Percentiles rank a stretch among this genome's conserved stretches.
Evolutionary conservation across 2,113 vertebrate genomes (phyloP).

Genomic region (Lamprologus ornatipinnis): DNA sequence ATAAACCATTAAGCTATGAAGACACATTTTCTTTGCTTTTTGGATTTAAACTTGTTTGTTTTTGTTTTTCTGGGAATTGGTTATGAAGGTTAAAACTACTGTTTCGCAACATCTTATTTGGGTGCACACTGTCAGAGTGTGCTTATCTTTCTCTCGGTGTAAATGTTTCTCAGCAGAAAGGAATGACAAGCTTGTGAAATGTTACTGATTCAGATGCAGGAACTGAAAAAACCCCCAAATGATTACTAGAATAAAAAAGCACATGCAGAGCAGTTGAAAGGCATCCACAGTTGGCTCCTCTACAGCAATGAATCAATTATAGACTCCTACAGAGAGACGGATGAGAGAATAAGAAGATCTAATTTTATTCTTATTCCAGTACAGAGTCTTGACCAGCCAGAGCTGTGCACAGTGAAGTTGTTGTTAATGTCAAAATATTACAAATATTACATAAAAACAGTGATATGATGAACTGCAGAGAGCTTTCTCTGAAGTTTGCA

Average conservation of each 20-base stretch:
- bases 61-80: not conserved
- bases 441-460: not conserved
- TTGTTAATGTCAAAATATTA: not conserved
- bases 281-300: not conserved
- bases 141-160: not conserved
- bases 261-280: not conserved
- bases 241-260: not conserved
- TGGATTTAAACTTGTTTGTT: not conserved
- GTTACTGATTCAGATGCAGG: not conserved
- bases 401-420: not conserved
- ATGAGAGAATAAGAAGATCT: not conserved
- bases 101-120: not conserved
- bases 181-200: not conserved
- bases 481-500: not conserved
- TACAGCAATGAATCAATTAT: not conserved
- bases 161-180: not conserved
- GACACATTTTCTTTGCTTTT: not conserved
- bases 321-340: not conserved
- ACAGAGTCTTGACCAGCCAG: not conserved
- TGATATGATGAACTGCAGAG: not conserved
- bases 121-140: not conserved
- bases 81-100: not conserved
- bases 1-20: not conserved
- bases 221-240: fast-evolving
- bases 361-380: not conserved